Conservation (phyloP, 2,113 vertebrate species). For the Tragelaphus scriptus region DNA sequence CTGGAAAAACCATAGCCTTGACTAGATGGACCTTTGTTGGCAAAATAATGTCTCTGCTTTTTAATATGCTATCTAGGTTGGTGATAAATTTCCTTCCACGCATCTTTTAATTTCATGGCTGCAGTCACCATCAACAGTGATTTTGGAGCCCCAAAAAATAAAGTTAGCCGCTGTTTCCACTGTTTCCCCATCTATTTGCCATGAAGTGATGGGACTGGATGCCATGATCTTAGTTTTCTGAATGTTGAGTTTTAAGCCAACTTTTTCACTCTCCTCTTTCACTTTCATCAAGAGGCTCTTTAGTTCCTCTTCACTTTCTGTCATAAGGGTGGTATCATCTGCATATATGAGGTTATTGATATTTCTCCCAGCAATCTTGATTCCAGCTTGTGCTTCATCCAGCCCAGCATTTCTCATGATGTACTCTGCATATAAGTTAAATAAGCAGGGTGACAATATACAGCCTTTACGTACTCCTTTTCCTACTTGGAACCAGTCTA, state of each 20-base stretch:
- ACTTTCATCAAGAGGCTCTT: neutral
- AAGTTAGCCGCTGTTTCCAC: neutral
- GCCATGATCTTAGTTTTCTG: neutral
- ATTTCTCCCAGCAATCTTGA: neutral
- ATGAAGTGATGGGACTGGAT: neutral
- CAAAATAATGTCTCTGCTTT: neutral
- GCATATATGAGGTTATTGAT: neutral
- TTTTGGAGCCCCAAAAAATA: fast-evolving
- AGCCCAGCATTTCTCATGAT: neutral
- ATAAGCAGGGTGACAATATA: neutral
- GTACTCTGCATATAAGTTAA: neutral
- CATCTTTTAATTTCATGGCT: neutral
- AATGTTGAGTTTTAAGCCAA: neutral
- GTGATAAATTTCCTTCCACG: neutral
- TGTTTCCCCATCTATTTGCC: neutral
- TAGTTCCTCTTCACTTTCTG: neutral
- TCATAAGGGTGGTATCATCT: neutral
- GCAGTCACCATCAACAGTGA: neutral
- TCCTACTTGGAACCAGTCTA: neutral
- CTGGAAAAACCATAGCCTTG: neutral
- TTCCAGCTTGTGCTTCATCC: neutral
- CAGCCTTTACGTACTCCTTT: neutral
- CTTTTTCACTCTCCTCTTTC: neutral
- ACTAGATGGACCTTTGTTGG: neutral
- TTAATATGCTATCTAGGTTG: neutral